Conservation (phyloP, 2,888 invertebrate genomes). For the Pemphredon lugubris region DNA sequence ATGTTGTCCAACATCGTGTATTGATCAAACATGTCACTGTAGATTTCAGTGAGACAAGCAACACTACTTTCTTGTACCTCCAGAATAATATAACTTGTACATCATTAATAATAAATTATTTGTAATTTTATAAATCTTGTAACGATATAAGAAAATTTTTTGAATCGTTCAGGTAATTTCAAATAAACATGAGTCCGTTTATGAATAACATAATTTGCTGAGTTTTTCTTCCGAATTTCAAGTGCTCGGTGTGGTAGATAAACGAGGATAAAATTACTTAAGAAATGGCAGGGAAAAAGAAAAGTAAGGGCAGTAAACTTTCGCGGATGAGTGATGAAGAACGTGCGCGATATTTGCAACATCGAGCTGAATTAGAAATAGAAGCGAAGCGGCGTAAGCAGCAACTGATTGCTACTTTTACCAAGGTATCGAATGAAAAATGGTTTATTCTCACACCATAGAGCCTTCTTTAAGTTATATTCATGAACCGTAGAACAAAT, state of each 20-base stretch:
- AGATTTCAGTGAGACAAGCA: neutral
- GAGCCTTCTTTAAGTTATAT: neutral
- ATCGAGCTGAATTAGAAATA: slow-evolving; percentile 91
- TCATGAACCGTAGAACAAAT: slow-evolving; percentile 85
- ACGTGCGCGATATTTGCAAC: slow-evolving; percentile 89
- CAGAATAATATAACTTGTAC: slow-evolving; percentile 13
- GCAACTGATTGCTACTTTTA: slow-evolving; percentile 89
- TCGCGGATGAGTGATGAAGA: slow-evolving; percentile 94
- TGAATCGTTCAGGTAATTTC: no score
- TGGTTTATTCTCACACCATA: slow-evolving; percentile 19
- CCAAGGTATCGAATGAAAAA: slow-evolving; percentile 84
- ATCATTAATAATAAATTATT: slow-evolving; percentile 33
- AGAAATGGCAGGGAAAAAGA: slow-evolving; percentile 83
- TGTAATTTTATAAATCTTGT: slow-evolving; percentile 6
- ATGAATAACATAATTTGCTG: no score
- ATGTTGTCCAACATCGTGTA: slow-evolving; percentile 10
- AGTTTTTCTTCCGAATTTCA: no score
- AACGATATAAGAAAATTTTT: neutral
- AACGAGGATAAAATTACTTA: neutral
- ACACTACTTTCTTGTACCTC: neutral
- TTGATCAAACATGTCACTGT: slow-evolving; percentile 36
- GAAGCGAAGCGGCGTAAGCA: slow-evolving; percentile 90
- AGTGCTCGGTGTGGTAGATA: no score
- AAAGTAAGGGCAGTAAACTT: slow-evolving; percentile 88
- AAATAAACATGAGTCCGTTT: no score